Evolutionary conservation across 2,888 invertebrate species (phyloP), one percentile per base, ranked within the genome.

Genomic region (Syrista parreyssii): DNA sequence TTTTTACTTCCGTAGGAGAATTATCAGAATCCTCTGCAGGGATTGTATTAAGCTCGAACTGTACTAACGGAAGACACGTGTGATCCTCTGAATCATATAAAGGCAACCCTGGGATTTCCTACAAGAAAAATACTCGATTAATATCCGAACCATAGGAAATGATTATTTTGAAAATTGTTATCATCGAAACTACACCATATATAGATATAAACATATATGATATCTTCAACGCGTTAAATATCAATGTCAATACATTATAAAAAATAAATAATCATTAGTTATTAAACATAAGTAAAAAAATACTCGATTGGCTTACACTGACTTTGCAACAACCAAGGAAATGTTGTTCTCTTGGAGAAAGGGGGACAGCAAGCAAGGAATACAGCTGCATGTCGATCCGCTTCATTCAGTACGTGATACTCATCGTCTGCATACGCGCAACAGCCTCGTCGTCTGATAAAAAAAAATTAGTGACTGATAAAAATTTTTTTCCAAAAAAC

Each of bases 401-500:
- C 86, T 89, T 86, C 89, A 89, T 89, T 89, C 90, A 89, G 90
- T 90, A 86, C 87, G 88, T 88, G 88, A 86, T 87, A 87, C 85
- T 86, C 84, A 82, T 84, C 81, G 86, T 31, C 83, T 85, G 86
- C 85, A 86, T 84, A 86, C 84, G 85, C 84, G 84, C 55, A 75
- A 68, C 35, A 71, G 12, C 31, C 32, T 30, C 9, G 55, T 23
- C 6, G 55, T 2, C 55, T 23, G 34, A 34, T 23, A 23, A 23
- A 9, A 40, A 23, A 55, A 40, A 40, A 6, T 15, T 15, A 23
- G 23, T 55, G 55, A 55, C 9, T 9, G 23, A 55, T 55, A 55
- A 15, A 23, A 40, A 9, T 15, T 15, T 55, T 23, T 6, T 23
- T 55, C 1, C 0, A 23, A 55, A 55, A 15, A 9, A 55, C 9